phyloP scores from a whole-genome alignment of 2,113 vertebrate species.

The Galbula dea region DNA sequence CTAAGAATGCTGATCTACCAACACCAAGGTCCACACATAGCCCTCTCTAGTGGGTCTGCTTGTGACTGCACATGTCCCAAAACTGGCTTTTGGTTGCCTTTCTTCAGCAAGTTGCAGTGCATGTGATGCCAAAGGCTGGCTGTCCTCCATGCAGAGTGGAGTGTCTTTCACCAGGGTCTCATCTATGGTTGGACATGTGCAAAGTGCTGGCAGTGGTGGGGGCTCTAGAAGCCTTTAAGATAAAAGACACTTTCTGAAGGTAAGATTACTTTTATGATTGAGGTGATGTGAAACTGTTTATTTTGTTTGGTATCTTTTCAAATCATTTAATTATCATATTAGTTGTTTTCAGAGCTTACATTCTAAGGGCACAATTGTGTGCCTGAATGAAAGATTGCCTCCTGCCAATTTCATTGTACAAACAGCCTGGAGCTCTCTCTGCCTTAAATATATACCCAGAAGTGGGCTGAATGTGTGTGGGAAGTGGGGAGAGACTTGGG shows the following conservation, averaged over 20 bases:
- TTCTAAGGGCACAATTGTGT: background rate
- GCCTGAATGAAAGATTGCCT: conserved; percentile 17
- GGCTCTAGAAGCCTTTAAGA: background rate
- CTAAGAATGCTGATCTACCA: background rate
- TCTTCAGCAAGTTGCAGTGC: background rate
- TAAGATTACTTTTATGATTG: background rate
- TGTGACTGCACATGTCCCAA: background rate
- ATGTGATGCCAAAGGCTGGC: rapidly evolving
- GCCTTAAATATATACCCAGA: conserved; percentile 15
- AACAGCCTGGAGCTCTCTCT: background rate
- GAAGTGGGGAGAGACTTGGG: background rate
- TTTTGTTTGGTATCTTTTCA: conserved; percentile 1
- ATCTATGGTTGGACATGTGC: background rate
- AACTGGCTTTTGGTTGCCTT: background rate
- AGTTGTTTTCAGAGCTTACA: background rate
- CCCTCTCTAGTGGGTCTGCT: background rate
- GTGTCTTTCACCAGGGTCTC: background rate
- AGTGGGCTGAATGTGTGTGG: background rate
- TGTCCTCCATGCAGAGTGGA: rapidly evolving
- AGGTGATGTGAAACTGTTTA: background rate
- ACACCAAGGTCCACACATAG: rapidly evolving
- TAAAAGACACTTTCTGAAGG: background rate
- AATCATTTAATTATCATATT: background rate
- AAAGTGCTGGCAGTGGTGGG: background rate
- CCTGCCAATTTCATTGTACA: background rate